Evolutionary conservation across 2,888 invertebrate species (phyloP).

Genomic region (Hypselothyrea guttata): DNA sequence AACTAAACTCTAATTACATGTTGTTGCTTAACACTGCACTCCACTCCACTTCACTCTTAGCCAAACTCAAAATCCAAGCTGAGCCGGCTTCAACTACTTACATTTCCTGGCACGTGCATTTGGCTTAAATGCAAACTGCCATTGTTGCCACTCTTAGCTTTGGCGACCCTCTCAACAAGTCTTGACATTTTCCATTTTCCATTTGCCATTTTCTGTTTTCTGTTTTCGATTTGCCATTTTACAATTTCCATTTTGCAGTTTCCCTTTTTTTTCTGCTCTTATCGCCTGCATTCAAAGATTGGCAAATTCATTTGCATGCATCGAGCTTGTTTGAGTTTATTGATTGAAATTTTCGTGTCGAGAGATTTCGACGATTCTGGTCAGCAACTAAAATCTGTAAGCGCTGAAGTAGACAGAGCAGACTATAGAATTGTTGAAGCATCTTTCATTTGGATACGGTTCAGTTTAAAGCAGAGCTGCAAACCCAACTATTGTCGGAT

Average conservation of each 20-base stretch:
- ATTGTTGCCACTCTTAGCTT: constrained; percentile 6
- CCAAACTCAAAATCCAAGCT: no score
- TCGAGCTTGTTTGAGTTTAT: constrained; percentile 46
- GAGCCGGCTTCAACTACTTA: constrained; percentile 4
- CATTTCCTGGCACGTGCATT: constrained; percentile 24
- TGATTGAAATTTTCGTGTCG: constrained; percentile 43
- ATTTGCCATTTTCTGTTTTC: not conserved
- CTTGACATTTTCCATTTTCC: not conserved
- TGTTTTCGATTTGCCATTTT: not conserved
- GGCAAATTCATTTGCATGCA: constrained; percentile 57
- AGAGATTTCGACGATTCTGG: not conserved
- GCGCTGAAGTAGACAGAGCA: not conserved
- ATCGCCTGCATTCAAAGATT: constrained; percentile 27
- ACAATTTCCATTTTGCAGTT: not conserved
- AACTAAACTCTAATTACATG: no score
- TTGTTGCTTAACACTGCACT: no score
- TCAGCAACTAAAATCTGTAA: constrained; percentile 6
- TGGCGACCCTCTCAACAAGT: not conserved
- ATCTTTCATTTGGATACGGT: no score
- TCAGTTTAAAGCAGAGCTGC: no score
- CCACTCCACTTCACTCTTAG: no score
- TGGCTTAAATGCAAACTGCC: constrained; percentile 28
- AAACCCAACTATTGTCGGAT: no score
- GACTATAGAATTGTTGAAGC: no score
- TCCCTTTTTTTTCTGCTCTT: constrained; percentile 7